Evolutionary conservation across 2,797 vertebrate species (phyloP).

Genomic region (Melanogrammus aeglefinus): DNA sequence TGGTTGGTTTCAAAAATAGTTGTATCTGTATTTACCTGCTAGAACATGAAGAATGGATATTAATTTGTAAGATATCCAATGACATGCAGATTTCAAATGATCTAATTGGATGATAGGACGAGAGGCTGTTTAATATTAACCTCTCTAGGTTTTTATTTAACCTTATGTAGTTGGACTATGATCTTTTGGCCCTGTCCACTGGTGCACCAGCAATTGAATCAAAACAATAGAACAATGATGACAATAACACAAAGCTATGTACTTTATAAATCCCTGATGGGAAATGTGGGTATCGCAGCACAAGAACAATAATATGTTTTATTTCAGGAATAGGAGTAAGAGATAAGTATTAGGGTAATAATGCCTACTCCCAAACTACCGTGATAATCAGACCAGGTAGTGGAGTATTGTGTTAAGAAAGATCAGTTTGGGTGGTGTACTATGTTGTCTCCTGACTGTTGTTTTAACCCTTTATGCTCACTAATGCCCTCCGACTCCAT

Average conservation of each 20-base stretch:
- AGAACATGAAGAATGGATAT: neutral
- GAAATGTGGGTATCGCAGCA: neutral
- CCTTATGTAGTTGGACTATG: neutral
- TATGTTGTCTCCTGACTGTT: conserved; percentile 30
- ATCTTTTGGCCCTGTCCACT: neutral
- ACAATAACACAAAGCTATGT: neutral
- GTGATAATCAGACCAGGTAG: neutral
- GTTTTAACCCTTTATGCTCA: conserved; percentile 51
- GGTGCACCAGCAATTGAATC: neutral
- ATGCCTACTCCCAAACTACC: neutral
- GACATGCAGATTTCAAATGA: neutral
- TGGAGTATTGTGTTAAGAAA: neutral
- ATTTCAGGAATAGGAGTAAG: neutral
- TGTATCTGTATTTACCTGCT: neutral
- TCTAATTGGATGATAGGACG: neutral
- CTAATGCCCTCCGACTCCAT: conserved; percentile 63
- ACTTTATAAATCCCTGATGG: neutral
- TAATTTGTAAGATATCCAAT: neutral
- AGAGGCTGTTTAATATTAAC: neutral
- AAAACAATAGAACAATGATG: neutral
- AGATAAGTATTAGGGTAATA: neutral
- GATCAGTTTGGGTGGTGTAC: neutral
- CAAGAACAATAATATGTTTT: neutral
- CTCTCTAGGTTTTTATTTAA: neutral
- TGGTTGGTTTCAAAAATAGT: neutral